Base-by-base conservation (phyloP, 2,888 invertebrate species). In the Lasioglossum marginatum region DNA sequence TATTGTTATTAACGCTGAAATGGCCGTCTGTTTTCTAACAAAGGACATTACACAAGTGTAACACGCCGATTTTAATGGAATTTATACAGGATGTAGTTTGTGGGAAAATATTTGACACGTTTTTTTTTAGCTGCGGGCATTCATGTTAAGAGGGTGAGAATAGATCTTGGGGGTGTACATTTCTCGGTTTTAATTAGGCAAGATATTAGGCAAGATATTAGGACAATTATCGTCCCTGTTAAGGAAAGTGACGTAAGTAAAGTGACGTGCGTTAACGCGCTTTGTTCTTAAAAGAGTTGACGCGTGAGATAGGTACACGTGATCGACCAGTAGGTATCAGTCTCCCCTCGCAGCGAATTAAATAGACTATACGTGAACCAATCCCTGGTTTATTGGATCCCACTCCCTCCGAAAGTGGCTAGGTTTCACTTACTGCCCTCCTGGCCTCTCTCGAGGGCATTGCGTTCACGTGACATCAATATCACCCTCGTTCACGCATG, bases 351-450 rank as follows among this genome's bases (percentile, higher is more conserved):
- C 86, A 82, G 85, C 85, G 83, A 88, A 89, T 87, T 89, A 89
- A 89, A 89, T 89, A 89, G 89, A 87, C 86, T 85, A 82, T 88
- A 83, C 73, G 85, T 82, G 81, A 75, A 66, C 85, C 83, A 83
- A 89, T 83, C 87, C 89, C 83, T 74, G 79, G 89, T 87, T 92
- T 91, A 93, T 91, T 92, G 91, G 90, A 91, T 89, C 86, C 85
- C 77, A 79, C 85, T 74, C 87, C 85, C 90, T 85, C 85, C 83
- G 87, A 91, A 91, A 92, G 87, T 92, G 90, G 87, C 91, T 89
- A 90, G 92, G 91, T 92, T 93, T 93, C 92, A 92, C 90, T 92
- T 92, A 92, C 79, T 82, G 63, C 73, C 76, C 71, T 83, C 60
- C 81, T 77, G 60, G 84, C 72, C 79, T 81, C 87, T 87, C 87